These are phyloP conservation scores for Eolophus roseicapilla DNA, from an alignment of 2,113 vertebrate species.

Conservation along the genomic window DNA sequence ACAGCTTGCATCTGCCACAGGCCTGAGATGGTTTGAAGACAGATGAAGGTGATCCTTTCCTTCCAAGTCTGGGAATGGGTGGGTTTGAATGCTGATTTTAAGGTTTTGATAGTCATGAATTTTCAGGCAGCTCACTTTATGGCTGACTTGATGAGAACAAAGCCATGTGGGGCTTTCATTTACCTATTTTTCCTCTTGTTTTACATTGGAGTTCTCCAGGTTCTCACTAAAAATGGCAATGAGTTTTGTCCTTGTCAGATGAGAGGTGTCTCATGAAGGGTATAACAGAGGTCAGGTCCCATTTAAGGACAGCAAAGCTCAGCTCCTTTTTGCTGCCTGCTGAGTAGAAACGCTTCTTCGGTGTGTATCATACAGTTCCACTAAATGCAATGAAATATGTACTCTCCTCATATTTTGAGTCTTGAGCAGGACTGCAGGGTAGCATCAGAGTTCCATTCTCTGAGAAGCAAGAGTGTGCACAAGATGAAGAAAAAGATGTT, in stretches of 20 bases:
- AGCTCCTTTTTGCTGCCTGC: not conserved
- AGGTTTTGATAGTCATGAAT: not conserved
- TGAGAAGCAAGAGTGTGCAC: not conserved
- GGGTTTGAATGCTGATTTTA: not conserved
- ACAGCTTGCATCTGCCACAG: not conserved
- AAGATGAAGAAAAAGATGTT: not conserved
- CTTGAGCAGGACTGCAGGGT: not conserved
- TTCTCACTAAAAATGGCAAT: not conserved
- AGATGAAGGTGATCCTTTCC: not conserved
- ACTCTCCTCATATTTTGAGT: not conserved
- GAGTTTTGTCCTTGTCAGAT: not conserved
- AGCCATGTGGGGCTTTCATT: fast-evolving
- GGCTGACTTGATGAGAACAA: not conserved
- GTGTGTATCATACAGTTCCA: not conserved
- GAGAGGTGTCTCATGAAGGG: not conserved
- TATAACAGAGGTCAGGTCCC: not conserved
- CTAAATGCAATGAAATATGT: not conserved
- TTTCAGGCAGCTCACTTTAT: not conserved
- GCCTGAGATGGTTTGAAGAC: not conserved
- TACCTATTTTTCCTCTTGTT: not conserved
- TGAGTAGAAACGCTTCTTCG: not conserved
- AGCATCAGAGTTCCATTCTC: not conserved
- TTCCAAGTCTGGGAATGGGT: not conserved
- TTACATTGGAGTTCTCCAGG: not conserved
- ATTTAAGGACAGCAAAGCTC: not conserved